Base-by-base conservation (phyloP, 2,797 vertebrate species). In the Channallabes apus region DNA sequence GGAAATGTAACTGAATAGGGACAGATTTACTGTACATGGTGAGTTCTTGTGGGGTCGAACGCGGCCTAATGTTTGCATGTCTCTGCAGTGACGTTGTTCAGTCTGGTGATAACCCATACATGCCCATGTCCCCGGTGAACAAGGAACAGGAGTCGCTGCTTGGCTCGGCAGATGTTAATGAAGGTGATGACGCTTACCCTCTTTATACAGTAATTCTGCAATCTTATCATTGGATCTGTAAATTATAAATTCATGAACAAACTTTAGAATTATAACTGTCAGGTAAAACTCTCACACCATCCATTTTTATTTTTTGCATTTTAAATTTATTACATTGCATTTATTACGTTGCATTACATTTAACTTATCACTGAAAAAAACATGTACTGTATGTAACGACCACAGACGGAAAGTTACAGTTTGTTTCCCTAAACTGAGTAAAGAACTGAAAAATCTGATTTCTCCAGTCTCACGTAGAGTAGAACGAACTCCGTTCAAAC, bases 61-160 rank as follows among this genome's bases (percentile, higher is more conserved):
- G 11, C 68, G 72, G 27, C 80, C 38, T 87, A 0, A 46, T 6
- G 27, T 69, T 88, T 24, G 46, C 35, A n/a, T 80, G 38, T 35
- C 27, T 75, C 32, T 20, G 80, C 58, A 90, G 89, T 59, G 77
- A 73, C 58, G 27, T 81, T 68, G 17, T 56, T 62, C 84, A 86
- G 38, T 65, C 85, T 22, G 62, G 69, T 64, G 90, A 90, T 12
- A 84, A 75, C 72, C 8, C 51, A 27, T 94, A 94, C n/a, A 0
- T 94, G 51, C 88, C 87, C 18, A 93, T 94, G 93, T n/a, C 87
- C 24, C 5, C 79, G 0, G 24, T 88, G 20, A 85, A 71, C 35
- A 89, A 90, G 82, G 91, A 90, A 87, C 92, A 93, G 87, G 94
- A 90, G 8, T 62, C 78, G 2, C 92, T 95, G 18, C 91, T 95